Base-by-base conservation (phyloP, 2,888 invertebrate genomes). In the Dasysyrphus albostriatus region DNA sequence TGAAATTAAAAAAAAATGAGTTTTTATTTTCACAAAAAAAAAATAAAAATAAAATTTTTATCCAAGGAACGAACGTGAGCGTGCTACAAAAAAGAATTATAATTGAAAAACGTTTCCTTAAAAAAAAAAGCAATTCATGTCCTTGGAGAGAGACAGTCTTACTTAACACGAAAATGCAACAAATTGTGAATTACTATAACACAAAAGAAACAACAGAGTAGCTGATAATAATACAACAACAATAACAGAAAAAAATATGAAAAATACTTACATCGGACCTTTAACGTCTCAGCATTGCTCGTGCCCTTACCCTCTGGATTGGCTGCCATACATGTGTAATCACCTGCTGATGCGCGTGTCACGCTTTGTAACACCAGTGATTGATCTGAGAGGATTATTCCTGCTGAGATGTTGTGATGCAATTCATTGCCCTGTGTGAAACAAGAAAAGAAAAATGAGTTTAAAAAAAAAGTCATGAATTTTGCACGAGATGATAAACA, bases 291-390 rank as follows among this genome's bases (percentile, higher is more conserved):
- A 42, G 95, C 95, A 91, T 96, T 96, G 92, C 96, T 96, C 70
- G 94, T 93, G 88, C 96, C 96, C 89, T 96, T 96, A 58, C 97
- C 97, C 92, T 97, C 97, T 80, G 95, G 95, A 93, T 98, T 98
- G 79, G 96, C 96, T 39, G 97, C 97, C 92, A 96, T 94, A 91
- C 98, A 98, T 76, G 96, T 96, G 93, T 97, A 98, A 92, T 96
- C 96, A 5, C 98, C 97, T n/a, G 97, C 97, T 39, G 96, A 96
- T 83, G 95, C 95, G 84, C 97, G 94, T 58, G 96, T 96, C 82
- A 98, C 96, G 89, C 96, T 96, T 92, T 97, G 97, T 81, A 98
- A 95, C 8, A 98, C 97, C 89, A 98, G 93, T 90, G 97, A 97
- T 92, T 96, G 97, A 90, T 97, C 97, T 91, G 97, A 97, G 90